Base-by-base conservation (phyloP, 2,888 invertebrate species). In the Drosophila aldrichi region DNA sequence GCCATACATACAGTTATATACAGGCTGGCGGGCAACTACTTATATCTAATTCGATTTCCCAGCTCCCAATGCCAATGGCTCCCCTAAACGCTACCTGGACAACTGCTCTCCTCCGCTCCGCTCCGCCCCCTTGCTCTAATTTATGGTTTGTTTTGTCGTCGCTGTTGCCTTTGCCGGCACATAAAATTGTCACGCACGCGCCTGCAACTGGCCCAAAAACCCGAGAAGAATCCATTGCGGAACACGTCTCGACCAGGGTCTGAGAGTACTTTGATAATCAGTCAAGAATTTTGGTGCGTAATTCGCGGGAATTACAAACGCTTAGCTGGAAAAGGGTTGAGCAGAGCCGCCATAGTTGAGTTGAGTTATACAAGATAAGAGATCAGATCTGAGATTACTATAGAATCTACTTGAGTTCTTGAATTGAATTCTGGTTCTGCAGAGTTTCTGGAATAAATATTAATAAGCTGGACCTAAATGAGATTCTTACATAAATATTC, bases 41-140 rank as follows among this genome's bases (percentile, higher is more conserved):
- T 80, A 74, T 83, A 82, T 79, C 72, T 84, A 86, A 84, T 86
- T 85, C 82, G 86, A 82, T 88, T 73, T 77, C 56, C 43, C 56
- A 56, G 56, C 38, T 56, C 61, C 41, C 64, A 59, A 34, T 55
- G 38, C 29, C 41, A 49, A 38, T 40, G 34, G 56, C 68, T 52
- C 38, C 68, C 44, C 71, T 25, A 41, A 41, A 46, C 41, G 34
- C 56, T 71, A 34, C 77, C 72, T 46, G 25, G n/a, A 38, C n/a
- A 14, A 62, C 41, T 38, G 22, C 44, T 8, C 32, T 32, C 9
- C 40, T 9, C 34, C 12, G 18, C 32, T 20, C 46, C 20, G 20
- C 14, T 16, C 34, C 22, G 25, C 29, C 22, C 36, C 40, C 25
- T n/a, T 60, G 67, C 57, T 74, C 79, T 78, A 79, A 88, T 89